phyloP scores from a whole-genome alignment of 2,113 vertebrate species.

The Cricetomys ansorgei region DNA sequence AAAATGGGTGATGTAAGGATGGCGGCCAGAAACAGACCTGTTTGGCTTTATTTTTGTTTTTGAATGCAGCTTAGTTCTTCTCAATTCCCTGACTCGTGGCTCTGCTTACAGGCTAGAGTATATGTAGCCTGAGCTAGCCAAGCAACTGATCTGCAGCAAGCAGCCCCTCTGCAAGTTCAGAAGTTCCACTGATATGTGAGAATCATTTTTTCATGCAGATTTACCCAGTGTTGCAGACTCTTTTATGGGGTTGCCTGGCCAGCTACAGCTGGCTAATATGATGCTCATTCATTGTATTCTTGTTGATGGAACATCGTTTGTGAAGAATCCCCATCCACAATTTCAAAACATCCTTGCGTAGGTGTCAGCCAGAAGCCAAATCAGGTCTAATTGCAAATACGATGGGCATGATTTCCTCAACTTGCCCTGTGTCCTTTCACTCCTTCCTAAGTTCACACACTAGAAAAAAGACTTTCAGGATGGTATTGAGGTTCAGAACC shows the following conservation, averaged over 20 bases:
- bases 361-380: not conserved
- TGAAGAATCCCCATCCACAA: not conserved
- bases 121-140: not conserved
- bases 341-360: not conserved
- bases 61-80: not conserved
- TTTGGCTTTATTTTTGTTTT: not conserved
- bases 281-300: not conserved
- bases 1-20: not conserved
- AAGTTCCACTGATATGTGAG: not conserved
- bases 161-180: not conserved
- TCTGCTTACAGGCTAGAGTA: not conserved
- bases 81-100: not conserved
- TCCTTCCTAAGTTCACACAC: not conserved
- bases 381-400: not conserved
- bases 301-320: not conserved
- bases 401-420: not conserved
- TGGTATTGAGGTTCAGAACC: not conserved
- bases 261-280: not conserved
- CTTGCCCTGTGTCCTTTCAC: not conserved
- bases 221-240: not conserved
- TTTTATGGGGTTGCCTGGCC: not conserved
- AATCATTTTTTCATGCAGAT: not conserved
- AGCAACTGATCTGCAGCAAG: not conserved
- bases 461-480: not conserved
- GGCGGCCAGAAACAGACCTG: not conserved